Conservation (phyloP, 2,888 invertebrate species). For the Chloroclysta siterata region DNA sequence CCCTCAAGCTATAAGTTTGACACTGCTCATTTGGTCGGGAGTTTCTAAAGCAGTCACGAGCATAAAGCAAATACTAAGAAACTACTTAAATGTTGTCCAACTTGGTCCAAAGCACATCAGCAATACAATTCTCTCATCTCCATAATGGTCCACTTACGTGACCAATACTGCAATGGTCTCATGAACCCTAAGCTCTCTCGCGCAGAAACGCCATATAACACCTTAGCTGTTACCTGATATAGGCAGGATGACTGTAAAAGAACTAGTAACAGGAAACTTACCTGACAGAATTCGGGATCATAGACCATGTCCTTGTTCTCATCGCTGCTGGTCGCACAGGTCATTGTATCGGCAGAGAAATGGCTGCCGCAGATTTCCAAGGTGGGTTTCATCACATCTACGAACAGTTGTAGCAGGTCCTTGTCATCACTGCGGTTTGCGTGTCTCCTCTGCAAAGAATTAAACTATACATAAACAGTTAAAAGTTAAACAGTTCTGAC, state of each 20-base stretch:
- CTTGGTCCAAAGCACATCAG: neutral
- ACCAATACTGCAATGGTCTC: too few species aligned
- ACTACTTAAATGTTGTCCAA: neutral
- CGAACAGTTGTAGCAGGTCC: constrained; percentile 56
- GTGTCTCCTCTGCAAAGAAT: constrained; percentile 47
- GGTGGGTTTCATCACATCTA: constrained; percentile 57
- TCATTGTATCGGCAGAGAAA: constrained; percentile 60
- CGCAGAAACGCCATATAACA: too few species aligned
- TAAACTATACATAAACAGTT: neutral
- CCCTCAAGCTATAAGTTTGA: too few species aligned
- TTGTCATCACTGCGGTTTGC: constrained; percentile 57
- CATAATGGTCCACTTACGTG: neutral
- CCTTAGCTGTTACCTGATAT: too few species aligned
- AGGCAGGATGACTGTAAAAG: too few species aligned
- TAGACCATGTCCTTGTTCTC: constrained; percentile 51
- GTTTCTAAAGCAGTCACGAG: too few species aligned
- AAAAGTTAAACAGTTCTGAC: too few species aligned
- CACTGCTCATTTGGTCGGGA: too few species aligned
- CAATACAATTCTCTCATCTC: neutral
- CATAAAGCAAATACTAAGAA: neutral
- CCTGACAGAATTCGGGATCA: constrained; percentile 63
- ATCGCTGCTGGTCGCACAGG: constrained; percentile 59
- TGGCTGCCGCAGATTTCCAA: constrained; percentile 60
- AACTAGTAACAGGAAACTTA: constrained; percentile 36
- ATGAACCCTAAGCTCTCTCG: too few species aligned